Conservation (phyloP, 2,113 vertebrate species). For the Erythrolamprus reginae region DNA sequence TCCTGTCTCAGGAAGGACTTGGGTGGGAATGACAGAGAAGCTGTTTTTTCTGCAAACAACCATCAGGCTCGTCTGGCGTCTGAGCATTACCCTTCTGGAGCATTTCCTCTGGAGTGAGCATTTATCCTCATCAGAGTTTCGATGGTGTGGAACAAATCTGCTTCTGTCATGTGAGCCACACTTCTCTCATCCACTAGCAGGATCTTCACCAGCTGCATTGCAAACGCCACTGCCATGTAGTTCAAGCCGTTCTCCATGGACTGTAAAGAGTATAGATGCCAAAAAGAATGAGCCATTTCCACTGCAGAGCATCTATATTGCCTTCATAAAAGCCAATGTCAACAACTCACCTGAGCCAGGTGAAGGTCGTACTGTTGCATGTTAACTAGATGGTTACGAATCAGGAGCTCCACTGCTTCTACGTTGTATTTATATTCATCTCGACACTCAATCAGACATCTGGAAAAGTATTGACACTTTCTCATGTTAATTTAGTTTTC, state of each 20-base stretch:
- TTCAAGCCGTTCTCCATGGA: constrained; percentile 99
- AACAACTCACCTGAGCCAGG: constrained; percentile 85
- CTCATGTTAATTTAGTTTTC: background rate
- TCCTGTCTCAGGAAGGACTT: background rate
- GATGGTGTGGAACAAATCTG: constrained; percentile 97
- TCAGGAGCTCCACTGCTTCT: constrained; percentile 94
- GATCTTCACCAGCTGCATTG: constrained; percentile 97
- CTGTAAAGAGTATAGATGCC: constrained; percentile 61
- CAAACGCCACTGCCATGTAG: constrained; percentile 98
- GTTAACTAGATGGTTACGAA: constrained; percentile 95
- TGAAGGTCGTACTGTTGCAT: constrained; percentile 99
- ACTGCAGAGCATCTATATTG: background rate
- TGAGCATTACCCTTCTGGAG: constrained; percentile 88
- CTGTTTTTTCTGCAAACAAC: background rate
- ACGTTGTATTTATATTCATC: constrained; percentile 99
- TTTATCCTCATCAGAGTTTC: constrained; percentile 98
- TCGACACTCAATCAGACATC: constrained; percentile 96
- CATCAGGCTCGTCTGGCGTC: background rate
- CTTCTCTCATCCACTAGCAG: constrained; percentile 95
- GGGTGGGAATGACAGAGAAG: background rate
- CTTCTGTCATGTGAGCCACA: constrained; percentile 92
- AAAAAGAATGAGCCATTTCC: background rate
- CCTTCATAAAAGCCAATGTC: background rate
- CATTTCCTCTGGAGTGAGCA: constrained; percentile 95
- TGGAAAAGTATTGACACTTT: constrained; percentile 51